Evolutionary conservation across 2,113 vertebrate species (phyloP).

Genomic region (Embiotoca jacksoni): DNA sequence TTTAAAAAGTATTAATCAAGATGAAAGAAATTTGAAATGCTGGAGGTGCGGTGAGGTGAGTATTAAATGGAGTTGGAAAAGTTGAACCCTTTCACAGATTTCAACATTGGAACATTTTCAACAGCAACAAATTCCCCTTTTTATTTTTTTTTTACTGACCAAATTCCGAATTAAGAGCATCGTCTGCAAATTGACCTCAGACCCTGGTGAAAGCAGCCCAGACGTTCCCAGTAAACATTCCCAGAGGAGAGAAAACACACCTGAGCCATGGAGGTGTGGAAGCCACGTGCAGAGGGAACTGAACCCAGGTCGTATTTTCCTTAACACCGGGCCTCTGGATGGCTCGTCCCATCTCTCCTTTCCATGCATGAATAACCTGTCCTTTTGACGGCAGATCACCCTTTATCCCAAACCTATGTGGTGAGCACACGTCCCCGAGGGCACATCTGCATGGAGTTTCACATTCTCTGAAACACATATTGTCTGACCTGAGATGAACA

Average conservation of each 20-base stretch:
- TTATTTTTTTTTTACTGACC: neutral
- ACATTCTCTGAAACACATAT: conserved; percentile 69
- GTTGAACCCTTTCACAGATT: too few relatives aligned
- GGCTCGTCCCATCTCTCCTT: conserved; percentile 46
- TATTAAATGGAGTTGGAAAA: too few relatives aligned
- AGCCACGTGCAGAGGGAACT: conserved; percentile 71
- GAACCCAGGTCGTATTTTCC: conserved; percentile 47
- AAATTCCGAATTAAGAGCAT: neutral
- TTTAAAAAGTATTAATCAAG: too few relatives aligned
- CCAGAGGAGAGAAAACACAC: conserved; percentile 54
- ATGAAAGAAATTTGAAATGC: too few relatives aligned
- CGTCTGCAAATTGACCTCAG: conserved; percentile 28
- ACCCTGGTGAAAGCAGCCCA: conserved; percentile 18
- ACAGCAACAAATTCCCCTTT: neutral
- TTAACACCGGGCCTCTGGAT: conserved; percentile 34
- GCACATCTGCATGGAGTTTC: conserved; percentile 65
- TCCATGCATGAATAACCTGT: conserved; percentile 64
- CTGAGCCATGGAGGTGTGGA: conserved; percentile 65
- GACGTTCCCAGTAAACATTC: conserved; percentile 30
- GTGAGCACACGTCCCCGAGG: conserved; percentile 71
- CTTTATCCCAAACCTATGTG: conserved; percentile 53
- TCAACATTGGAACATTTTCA: neutral
- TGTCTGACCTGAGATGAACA: conserved; percentile 75
- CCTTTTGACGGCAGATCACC: conserved; percentile 22
- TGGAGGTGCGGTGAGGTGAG: too few relatives aligned